These are phyloP conservation scores for Phrynosoma platyrhinos DNA, from an alignment of 2,113 vertebrate species.

Conservation along the genomic window DNA sequence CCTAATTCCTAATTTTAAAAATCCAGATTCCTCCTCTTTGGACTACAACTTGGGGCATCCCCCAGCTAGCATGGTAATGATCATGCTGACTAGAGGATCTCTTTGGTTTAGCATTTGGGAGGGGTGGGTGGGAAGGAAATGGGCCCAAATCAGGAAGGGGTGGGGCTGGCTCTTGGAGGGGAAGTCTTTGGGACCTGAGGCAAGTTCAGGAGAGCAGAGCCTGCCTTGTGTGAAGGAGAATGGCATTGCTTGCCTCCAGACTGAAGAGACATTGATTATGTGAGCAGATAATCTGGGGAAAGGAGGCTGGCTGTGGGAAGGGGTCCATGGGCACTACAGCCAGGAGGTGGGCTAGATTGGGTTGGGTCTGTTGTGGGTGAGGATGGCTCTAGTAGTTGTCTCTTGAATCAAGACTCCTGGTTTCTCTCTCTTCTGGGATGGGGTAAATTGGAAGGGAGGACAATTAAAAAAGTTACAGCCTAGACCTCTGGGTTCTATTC, in stretches of 20 bases:
- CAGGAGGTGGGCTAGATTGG: background rate
- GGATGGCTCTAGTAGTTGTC: too few species aligned
- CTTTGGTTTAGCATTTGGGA: background rate
- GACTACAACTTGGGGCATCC: too few species aligned
- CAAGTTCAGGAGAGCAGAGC: background rate
- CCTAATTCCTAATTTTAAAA: too few species aligned
- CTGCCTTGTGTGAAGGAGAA: background rate
- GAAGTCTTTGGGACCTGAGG: background rate
- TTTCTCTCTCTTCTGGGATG: background rate
- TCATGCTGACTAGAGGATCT: too few species aligned
- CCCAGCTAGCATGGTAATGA: too few species aligned
- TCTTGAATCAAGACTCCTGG: background rate
- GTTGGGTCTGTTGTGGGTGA: background rate
- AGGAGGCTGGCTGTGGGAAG: background rate
- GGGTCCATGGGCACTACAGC: background rate
- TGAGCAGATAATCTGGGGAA: constrained; percentile 11
- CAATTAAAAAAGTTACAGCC: background rate
- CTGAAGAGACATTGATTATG: constrained; percentile 20
- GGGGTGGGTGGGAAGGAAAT: background rate
- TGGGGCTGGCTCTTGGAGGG: background rate
- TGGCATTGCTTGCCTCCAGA: constrained; percentile 8
- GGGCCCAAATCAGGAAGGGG: constrained; percentile 15
- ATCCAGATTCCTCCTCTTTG: background rate
- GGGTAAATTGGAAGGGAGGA: background rate
- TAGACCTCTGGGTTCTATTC: background rate